Percentiles rank a stretch among this genome's conserved stretches.
These are phyloP conservation scores for Onchidella celtica DNA, from an alignment of 2,888 invertebrate genomes.

Conservation along the genomic window DNA sequence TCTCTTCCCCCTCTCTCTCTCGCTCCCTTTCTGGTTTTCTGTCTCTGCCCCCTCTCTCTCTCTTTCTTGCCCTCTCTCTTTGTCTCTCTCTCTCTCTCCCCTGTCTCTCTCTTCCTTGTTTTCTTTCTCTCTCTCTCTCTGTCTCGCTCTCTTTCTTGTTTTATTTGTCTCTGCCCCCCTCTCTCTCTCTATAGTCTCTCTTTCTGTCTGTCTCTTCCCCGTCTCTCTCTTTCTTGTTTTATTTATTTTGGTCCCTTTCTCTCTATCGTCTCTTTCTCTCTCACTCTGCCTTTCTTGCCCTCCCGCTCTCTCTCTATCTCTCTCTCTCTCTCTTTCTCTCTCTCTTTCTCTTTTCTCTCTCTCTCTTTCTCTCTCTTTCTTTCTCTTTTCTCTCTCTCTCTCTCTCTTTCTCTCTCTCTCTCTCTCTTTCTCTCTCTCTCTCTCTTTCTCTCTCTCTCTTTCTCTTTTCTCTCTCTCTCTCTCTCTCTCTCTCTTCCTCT, in stretches of 20 bases:
- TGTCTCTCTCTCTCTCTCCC: background rate
- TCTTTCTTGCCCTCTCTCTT: conserved; percentile 6
- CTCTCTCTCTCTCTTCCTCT: background rate
- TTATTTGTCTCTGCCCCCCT: background rate
- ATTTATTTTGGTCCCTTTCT: background rate
- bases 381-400: background rate
- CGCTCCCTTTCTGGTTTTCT: background rate
- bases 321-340: background rate
- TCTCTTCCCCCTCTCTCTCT: background rate
- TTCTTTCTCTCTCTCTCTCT: conserved; percentile 21
- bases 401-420: background rate
- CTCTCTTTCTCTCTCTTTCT: background rate
- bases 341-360: conserved; percentile 7
- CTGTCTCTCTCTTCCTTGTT: background rate
- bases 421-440: background rate
- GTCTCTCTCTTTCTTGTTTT: background rate
- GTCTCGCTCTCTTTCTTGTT: conserved; percentile 23
- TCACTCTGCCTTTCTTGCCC: background rate
- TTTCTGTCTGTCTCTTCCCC: background rate
- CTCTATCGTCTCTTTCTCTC: background rate
- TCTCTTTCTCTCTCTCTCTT: background rate
- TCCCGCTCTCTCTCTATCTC: too few relatives aligned
- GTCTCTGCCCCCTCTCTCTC: background rate
- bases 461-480: background rate
- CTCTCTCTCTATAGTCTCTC: too few relatives aligned